phyloP scores from a whole-genome alignment of 2,113 vertebrate species.

The Meleagris gallopavo region DNA sequence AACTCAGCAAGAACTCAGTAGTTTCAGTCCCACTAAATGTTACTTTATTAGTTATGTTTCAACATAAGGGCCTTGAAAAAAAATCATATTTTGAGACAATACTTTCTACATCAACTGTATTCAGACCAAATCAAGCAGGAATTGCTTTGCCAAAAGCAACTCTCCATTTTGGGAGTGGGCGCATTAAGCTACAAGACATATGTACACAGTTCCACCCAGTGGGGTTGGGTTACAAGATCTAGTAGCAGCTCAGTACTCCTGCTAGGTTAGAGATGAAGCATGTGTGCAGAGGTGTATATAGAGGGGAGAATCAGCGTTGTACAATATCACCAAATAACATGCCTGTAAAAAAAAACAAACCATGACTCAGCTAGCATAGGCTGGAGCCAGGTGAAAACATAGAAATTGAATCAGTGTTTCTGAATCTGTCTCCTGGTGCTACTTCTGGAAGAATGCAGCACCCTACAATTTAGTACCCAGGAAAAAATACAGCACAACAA shows the following conservation, averaged over 20 bases:
- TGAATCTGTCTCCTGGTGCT: background rate
- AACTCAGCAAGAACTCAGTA: background rate
- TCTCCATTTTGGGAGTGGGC: background rate
- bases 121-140: background rate
- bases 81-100: background rate
- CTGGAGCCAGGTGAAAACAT: background rate
- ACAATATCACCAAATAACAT: background rate
- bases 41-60: background rate
- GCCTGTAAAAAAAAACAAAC: background rate
- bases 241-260: background rate
- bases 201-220: fast-evolving
- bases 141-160: background rate
- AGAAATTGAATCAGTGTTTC: background rate
- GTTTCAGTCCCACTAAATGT: background rate
- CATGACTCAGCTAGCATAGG: background rate
- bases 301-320: background rate
- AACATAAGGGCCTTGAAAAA: background rate
- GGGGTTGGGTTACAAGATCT: background rate
- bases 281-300: fast-evolving
- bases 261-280: background rate
- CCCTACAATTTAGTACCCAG: background rate
- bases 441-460: background rate
- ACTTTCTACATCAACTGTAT: background rate
- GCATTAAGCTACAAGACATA: background rate
- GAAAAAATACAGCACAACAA: background rate